These are phyloP conservation scores for Eilema caniola DNA, from an alignment of 2,888 invertebrate genomes.

Conservation along the genomic window DNA sequence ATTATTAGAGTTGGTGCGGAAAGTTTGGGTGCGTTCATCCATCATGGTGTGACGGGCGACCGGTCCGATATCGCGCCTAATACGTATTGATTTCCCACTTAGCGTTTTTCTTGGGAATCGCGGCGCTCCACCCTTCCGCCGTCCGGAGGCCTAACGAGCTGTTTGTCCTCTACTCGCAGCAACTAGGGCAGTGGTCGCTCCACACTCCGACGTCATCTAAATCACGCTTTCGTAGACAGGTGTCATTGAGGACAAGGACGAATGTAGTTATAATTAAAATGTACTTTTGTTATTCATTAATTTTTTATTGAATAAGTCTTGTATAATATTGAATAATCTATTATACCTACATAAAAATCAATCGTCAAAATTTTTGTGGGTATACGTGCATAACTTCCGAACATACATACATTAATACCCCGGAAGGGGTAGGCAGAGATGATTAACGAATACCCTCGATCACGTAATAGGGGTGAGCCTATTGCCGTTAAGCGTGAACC, in stretches of 20 bases:
- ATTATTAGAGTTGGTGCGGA: conserved; percentile 83
- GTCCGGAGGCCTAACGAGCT: conserved; percentile 82
- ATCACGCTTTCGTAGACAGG: conserved; percentile 35
- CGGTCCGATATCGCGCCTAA: conserved; percentile 86
- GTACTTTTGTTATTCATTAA: not conserved
- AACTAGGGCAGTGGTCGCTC: conserved; percentile 69
- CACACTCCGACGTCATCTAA: conserved; percentile 44
- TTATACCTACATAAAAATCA: too few relatives aligned
- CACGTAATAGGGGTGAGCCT: too few relatives aligned
- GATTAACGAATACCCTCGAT: too few relatives aligned
- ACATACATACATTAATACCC: too few relatives aligned
- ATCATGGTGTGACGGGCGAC: conserved; percentile 84
- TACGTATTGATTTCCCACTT: conserved; percentile 87
- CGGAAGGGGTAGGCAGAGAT: too few relatives aligned
- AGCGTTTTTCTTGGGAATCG: conserved; percentile 85
- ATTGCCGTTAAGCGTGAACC: too few relatives aligned
- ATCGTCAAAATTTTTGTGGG: too few relatives aligned
- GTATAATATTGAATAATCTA: too few relatives aligned
- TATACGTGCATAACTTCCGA: too few relatives aligned
- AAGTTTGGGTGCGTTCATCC: conserved; percentile 85
- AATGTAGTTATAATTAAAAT: conserved; percentile 23
- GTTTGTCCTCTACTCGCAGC: conserved; percentile 83
- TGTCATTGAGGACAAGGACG: conserved; percentile 36
- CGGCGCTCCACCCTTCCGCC: conserved; percentile 85
- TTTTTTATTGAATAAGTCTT: not conserved